Percentiles rank a stretch among this genome's conserved stretches.
These are phyloP conservation scores for Epinotia demarniana DNA, from an alignment of 2,888 invertebrate genomes.

Conservation along the genomic window DNA sequence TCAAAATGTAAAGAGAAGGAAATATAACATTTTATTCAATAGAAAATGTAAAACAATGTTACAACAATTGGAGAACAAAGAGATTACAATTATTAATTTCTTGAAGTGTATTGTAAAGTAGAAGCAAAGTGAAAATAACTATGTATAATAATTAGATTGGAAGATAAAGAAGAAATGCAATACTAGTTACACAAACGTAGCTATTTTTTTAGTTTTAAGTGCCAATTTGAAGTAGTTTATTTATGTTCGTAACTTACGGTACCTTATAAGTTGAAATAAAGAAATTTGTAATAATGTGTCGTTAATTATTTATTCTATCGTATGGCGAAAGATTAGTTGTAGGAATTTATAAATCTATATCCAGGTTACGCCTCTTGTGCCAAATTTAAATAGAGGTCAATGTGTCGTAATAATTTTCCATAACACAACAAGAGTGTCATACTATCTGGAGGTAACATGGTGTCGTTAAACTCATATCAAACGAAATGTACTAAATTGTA, in stretches of 20 bases:
- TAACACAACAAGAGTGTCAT: too few species aligned
- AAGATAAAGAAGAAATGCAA: conserved; percentile 9
- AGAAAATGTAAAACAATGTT: conserved; percentile 27
- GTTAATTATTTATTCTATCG: conserved; percentile 7
- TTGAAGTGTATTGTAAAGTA: conserved; percentile 31
- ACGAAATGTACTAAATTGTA: too few species aligned
- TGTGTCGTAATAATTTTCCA: too few species aligned
- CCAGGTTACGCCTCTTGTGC: too few species aligned
- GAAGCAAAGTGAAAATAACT: conserved; percentile 26
- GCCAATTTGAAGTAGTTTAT: conserved; percentile 9
- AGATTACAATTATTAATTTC: conserved; percentile 23
- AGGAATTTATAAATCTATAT: conserved; percentile 1
- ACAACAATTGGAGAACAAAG: conserved; percentile 24
- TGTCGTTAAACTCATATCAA: too few species aligned
- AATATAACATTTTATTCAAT: conserved; percentile 25
- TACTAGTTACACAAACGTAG: conserved; percentile 8
- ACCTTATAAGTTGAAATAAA: conserved; percentile 10
- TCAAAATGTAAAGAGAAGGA: conserved; percentile 26
- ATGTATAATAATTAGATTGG: conserved; percentile 29
- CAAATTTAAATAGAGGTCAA: too few species aligned
- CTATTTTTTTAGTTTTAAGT: conserved; percentile 14
- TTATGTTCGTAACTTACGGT: conserved; percentile 14
- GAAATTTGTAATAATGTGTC: conserved; percentile 7
- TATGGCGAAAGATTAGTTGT: conserved; percentile 2
- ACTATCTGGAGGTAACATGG: too few species aligned